Evolutionary conservation across 2,113 vertebrate species (phyloP).

Genomic region (Microcebus tavaratra): DNA sequence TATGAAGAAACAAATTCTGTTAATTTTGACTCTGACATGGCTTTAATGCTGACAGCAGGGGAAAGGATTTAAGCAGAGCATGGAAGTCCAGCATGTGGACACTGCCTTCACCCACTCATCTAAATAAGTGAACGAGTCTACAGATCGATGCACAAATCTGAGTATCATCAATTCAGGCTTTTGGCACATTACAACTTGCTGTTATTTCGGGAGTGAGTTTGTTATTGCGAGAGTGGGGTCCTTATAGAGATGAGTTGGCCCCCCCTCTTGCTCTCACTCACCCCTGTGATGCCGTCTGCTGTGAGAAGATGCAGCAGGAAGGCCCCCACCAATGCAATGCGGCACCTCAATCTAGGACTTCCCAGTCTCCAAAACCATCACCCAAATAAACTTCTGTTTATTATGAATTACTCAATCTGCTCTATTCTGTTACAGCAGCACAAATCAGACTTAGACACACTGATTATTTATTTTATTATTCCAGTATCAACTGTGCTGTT

Average conservation of each 20-base stretch:
- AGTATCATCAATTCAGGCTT: background rate
- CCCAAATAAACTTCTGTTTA: background rate
- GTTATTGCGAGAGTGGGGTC: background rate
- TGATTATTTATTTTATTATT: background rate
- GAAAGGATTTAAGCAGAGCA: background rate
- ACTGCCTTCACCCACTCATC: background rate
- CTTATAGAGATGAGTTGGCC: background rate
- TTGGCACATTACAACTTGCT: background rate
- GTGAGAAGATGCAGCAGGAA: background rate
- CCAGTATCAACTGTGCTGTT: background rate
- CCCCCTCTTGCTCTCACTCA: background rate
- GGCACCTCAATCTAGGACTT: background rate
- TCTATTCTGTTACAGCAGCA: background rate
- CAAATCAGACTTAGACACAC: background rate
- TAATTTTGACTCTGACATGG: background rate
- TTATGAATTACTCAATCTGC: background rate
- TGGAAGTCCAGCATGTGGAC: rapidly evolving
- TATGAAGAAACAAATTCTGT: background rate
- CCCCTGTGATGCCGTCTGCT: background rate
- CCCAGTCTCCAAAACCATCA: background rate
- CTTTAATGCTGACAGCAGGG: background rate
- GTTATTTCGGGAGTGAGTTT: background rate
- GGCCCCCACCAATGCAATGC: background rate
- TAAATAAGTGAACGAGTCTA: background rate
- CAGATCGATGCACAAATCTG: background rate